phyloP scores from a whole-genome alignment of 2,113 vertebrate species.

The Oreochromis spilurus region DNA sequence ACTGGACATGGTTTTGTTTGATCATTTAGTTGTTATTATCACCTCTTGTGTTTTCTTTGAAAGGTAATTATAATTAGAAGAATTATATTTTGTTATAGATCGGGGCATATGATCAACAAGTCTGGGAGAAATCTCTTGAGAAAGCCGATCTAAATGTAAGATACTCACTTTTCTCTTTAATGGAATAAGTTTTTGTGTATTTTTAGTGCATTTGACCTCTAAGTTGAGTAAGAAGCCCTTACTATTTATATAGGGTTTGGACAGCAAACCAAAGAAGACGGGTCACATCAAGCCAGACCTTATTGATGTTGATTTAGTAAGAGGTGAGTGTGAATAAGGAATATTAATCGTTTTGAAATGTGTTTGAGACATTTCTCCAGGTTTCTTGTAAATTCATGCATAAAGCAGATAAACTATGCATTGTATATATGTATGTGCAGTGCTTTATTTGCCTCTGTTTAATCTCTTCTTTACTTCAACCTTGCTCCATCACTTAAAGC shows the following conservation, averaged over 20 bases:
- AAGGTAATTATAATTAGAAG: neutral
- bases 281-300: conserved; percentile 89
- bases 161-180: neutral
- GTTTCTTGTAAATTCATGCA: neutral
- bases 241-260: conserved; percentile 76
- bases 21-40: neutral
- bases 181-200: neutral
- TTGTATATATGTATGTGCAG: neutral
- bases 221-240: neutral
- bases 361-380: neutral
- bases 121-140: conserved; percentile 96
- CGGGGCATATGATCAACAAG: conserved; percentile 96
- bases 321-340: conserved; percentile 76
- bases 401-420: neutral
- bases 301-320: conserved; percentile 93
- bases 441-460: neutral
- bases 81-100: conserved; percentile 74
- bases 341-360: neutral
- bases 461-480: neutral
- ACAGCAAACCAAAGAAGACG: conserved; percentile 88
- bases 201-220: neutral
- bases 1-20: neutral
- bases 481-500: neutral
- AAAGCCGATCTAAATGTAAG: conserved; percentile 90
- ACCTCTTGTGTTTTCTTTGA: neutral